Evolutionary conservation across 2,113 vertebrate genomes (phyloP), one percentile per base, ranked within the genome.

Genomic region (Dryoscopus gambensis): DNA sequence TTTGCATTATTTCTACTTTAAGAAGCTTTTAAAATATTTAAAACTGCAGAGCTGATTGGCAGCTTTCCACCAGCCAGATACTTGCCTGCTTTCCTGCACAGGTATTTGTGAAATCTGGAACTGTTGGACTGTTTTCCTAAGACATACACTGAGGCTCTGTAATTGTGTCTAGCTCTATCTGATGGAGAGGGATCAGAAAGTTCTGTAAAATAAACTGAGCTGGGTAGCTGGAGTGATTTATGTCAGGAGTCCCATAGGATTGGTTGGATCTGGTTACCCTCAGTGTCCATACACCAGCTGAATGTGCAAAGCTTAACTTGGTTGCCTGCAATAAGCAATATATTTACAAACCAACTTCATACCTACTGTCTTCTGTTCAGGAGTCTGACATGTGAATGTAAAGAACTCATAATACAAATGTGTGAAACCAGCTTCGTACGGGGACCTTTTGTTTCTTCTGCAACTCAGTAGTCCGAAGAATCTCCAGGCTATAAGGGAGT

Each of bases 81-180:
- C 53, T 89, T 67, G 60, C 73, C 81, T 59, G 52, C 65, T 83
- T 92, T 95, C 69, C 69, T 73, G 65, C 78, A 30, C 79, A 92
- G 85, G 53, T 95, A 91, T 89, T 94, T 89, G 42, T 86, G 69
- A 95, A 89, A 95, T 84, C 65, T 92, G 80, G 77, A 87, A 37
- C 30, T 2, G 4, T 7, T 71, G 40, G 37, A 8, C n/a, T 86
- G 23, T 65, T 85, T 93, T 55, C 28, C 49, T 53, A 49, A 86
- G 64, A 33, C 31, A 28, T 28, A 5, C 42, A 92, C 42, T 5
- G 15, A 39, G 39, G 53, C 60, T 89, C 23, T 46, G 90, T 5
- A 2, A 16, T 60, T 80, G 47, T 60, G 39, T 90, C 76, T 70
- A 40, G 52, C 67, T 90, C 22, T 82, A 0, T 56, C 65, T 79